Evolutionary conservation across 2,113 vertebrate species (phyloP), one percentile per base, ranked within the genome.

Genomic region (Elephas maximus): DNA sequence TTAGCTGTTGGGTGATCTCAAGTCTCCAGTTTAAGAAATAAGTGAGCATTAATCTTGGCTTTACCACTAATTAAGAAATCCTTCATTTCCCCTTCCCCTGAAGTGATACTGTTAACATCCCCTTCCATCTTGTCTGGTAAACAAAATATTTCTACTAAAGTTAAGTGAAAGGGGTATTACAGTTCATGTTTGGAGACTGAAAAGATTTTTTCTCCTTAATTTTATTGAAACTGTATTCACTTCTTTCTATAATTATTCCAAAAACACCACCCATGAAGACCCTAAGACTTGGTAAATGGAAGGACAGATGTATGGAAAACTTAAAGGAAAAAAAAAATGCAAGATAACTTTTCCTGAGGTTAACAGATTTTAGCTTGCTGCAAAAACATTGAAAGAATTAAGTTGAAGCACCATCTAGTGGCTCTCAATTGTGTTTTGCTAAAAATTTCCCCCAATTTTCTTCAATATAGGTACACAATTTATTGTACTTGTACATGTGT

Each of bases 401-500:
- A 95, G 94, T 93, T 95, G 97, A 98, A 98, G 98, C 98, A 98
- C 98, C 98, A 98, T 92, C 98, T 99, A 99, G 98, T 98, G 98
- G 98, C 91, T 97, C 73, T 88, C 53, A 79, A 4, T 71, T 93
- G 28, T 53, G 96, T 67, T 95, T 94, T 92, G 41, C 62, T 88
- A 44, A 80, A 77, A 82, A 28, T 96, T 83, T 65, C 57, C 90
- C 93, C 78, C 65, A 94, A 28, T 74, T 90, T 97, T 10, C 73
- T 57, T 76, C 30, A 53, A 5, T 84, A 90, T 84, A 51, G 71
- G 45, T 78, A 12, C 21, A 79, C 7, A 63, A 26, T 57, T 86
- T 91, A 14, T 82, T 78, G 23, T 14, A 6, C 30, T 30, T 21
- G 6, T 18, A 26, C n/a, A 23, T 86, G 6, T 37, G n/a, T 69